Evolutionary conservation across 2,888 invertebrate genomes (phyloP).

Genomic region (Platycheirus albimanus): DNA sequence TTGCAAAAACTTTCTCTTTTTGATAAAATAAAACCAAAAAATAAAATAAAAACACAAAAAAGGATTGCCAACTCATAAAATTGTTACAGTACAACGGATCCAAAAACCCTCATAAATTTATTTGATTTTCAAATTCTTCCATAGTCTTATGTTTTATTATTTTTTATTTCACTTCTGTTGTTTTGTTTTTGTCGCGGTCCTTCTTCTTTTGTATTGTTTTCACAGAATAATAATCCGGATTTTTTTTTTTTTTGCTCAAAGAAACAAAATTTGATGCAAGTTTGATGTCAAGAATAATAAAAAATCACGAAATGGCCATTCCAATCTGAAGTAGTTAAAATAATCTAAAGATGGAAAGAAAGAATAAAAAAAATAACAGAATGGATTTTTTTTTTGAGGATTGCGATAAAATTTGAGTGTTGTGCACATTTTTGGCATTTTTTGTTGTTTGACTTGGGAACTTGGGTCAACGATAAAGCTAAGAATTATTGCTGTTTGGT

Average conservation of each 20-base stretch:
- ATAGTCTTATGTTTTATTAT: constrained; percentile 28
- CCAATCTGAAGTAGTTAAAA: constrained; percentile 38
- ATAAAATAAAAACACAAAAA: background rate
- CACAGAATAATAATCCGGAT: constrained; percentile 65
- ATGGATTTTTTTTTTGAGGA: constrained; percentile 25
- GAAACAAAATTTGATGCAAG: background rate
- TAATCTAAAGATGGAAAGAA: constrained; percentile 25
- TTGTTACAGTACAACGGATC: constrained; percentile 2
- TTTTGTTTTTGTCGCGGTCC: background rate
- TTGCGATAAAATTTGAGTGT: constrained; percentile 65
- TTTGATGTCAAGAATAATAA: background rate
- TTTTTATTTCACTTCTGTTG: background rate
- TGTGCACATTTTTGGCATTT: constrained; percentile 64
- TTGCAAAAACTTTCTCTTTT: constrained; percentile 14
- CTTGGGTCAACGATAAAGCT: constrained; percentile 44
- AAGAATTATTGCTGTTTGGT: background rate
- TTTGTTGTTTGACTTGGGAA: constrained; percentile 32
- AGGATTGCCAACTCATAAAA: background rate
- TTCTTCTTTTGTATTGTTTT: constrained; percentile 35
- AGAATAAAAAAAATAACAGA: background rate
- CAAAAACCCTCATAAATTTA: constrained; percentile 44
- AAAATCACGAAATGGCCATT: constrained; percentile 20
- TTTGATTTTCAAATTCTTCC: constrained; percentile 49
- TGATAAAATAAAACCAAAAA: background rate
- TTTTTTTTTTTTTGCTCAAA: constrained; percentile 32